Conservation (phyloP, 2,888 invertebrate genomes). For the Drosophila phalerata region DNA sequence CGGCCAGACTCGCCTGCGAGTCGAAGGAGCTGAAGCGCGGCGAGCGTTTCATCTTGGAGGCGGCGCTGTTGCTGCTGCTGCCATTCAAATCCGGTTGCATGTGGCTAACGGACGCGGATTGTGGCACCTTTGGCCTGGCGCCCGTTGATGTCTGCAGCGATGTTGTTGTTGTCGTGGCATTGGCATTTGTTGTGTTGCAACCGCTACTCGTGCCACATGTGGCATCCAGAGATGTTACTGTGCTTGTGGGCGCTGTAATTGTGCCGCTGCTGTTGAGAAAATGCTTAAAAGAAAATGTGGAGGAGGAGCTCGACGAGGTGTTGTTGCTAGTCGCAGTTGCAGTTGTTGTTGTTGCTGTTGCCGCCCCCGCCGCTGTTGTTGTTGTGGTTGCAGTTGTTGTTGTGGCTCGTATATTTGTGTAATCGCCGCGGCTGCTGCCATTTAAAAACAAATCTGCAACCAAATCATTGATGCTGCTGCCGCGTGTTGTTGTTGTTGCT, state of each 20-base stretch:
- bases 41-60: conserved; percentile 85
- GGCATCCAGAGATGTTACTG: conserved; percentile 64
- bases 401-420: conserved; percentile 71
- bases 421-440: conserved; percentile 66
- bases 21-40: conserved; percentile 85
- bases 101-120: conserved; percentile 81
- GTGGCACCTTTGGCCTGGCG: conserved; percentile 91
- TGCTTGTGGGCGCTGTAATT: conserved; percentile 76
- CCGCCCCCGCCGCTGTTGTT: conserved; percentile 6
- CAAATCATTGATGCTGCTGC: conserved; percentile 73
- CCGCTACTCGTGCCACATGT: conserved; percentile 34
- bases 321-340: conserved; percentile 16
- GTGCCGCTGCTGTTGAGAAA: conserved; percentile 90
- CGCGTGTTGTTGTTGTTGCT: conserved; percentile 32
- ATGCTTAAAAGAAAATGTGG: conserved; percentile 92
- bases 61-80: conserved; percentile 34
- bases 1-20: conserved; percentile 86
- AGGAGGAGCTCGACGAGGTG: conserved; percentile 55
- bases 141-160: conserved; percentile 87
- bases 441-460: conserved; percentile 79
- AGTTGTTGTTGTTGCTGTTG: background rate
- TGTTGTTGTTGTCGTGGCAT: conserved; percentile 2
- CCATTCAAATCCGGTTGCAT: conserved; percentile 70
- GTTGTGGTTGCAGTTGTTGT: conserved; percentile 14
- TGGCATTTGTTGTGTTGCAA: conserved; percentile 32